Evolutionary conservation across 2,888 invertebrate genomes (phyloP).

Genomic region (Acronicta leporina): DNA sequence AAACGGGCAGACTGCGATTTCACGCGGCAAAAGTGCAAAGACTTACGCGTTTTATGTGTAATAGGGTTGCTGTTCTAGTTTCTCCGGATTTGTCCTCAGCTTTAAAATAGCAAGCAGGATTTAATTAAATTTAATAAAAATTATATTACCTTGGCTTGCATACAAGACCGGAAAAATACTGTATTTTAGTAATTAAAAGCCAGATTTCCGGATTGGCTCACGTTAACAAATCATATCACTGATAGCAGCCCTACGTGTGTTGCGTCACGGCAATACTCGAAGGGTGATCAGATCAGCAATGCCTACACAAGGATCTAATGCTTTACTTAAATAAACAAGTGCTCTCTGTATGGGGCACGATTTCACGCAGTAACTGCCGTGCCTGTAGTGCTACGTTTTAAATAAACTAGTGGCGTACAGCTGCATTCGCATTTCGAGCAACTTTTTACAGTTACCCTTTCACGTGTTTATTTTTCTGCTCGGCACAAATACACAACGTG

Average conservation of each 20-base stretch:
- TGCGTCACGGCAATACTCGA: slow-evolving; percentile 24
- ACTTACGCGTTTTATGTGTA: slow-evolving; percentile 26
- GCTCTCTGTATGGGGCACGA: slow-evolving; percentile 25
- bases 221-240: too few species aligned
- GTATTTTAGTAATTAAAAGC: too few species aligned
- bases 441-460: slow-evolving; percentile 33
- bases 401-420: slow-evolving; percentile 44
- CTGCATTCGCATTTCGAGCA: slow-evolving; percentile 35
- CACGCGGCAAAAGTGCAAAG: slow-evolving; percentile 33
- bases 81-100: neutral
- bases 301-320: slow-evolving; percentile 32
- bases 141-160: too few species aligned
- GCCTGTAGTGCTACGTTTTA: slow-evolving; percentile 29
- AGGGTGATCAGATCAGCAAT: slow-evolving; percentile 40
- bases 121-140: too few species aligned
- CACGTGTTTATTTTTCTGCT: slow-evolving; percentile 32
- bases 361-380: slow-evolving; percentile 29
- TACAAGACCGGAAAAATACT: too few species aligned
- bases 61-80: neutral
- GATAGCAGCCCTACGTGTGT: neutral
- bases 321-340: slow-evolving; percentile 47
- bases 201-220: too few species aligned
- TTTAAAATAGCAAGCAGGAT: too few species aligned
- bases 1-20: slow-evolving; percentile 28
- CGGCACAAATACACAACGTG: slow-evolving; percentile 27